Base-by-base conservation (phyloP, 2,797 vertebrate species). In the Cyclopterus lumpus region DNA sequence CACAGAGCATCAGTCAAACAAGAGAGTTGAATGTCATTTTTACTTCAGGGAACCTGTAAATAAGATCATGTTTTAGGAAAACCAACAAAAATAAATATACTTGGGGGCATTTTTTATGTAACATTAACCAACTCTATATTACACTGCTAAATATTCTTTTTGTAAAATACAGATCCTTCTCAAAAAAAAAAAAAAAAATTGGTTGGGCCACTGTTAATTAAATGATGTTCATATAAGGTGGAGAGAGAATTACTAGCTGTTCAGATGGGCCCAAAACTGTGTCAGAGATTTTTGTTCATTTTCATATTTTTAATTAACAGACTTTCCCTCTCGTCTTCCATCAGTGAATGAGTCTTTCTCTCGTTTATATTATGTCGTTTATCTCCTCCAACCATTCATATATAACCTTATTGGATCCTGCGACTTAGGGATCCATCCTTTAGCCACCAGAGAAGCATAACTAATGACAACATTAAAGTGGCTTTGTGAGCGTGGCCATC, bases 291-390 rank as follows among this genome's bases (percentile, higher is more conserved):
- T 94, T 88, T 89, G 88, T 94, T 94, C 91, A 94, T 95, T 94
- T 95, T 95, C 92, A 94, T 92, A 95, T 94, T 94, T 95, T 92
- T 94, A 95, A 95, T 95, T 94, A 95, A 93, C 82, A 79, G 85
- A 86, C 89, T 82, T 86, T 76, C 73, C 80, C 73, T 70, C 22
- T 63, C 79, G 80, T 94, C 89, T 92, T 94, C 89, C 92, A 89
- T 88, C 89, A 89, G 83, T 91, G 83, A 85, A 79, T 85, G 83
- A 89, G 88, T 85, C 79, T 76, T 82, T 86, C 88, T 85, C 84
- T 91, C 84, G 76, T 92, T 92, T 89, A 91, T 91, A 86, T 86
- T 86, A 85, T 92, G 91, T 92, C 86, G 89, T 95, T 95, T 94
- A 95, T 95, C 94, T 95, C 89, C 85, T 69, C 85, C 87, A 88